Conservation (phyloP, 2,888 invertebrate genomes). For the Piscicola geometra region DNA sequence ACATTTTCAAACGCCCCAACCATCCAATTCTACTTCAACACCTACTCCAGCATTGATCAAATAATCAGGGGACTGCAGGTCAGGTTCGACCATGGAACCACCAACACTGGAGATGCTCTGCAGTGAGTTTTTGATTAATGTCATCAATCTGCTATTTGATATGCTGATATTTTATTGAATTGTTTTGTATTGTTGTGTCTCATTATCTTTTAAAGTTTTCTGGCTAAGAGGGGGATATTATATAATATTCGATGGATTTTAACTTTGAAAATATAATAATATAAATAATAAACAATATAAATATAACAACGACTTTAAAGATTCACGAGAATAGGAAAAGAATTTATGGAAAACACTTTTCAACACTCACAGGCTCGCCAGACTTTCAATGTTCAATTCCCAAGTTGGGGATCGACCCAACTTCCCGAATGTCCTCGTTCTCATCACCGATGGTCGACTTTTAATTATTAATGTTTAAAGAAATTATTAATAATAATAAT, state of each 20-base stretch:
- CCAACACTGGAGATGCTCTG: conserved; percentile 30
- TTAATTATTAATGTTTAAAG: background rate
- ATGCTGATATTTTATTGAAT: background rate
- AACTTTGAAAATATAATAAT: no score
- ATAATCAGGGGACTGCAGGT: conserved; percentile 45
- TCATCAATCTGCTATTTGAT: no score
- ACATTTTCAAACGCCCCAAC: conserved; percentile 39
- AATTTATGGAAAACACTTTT: no score
- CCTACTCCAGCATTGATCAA: conserved; percentile 43
- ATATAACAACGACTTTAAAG: no score
- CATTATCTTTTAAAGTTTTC: no score
- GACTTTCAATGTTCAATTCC: conserved; percentile 32
- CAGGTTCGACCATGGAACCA: conserved; percentile 19
- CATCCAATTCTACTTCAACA: conserved; percentile 48
- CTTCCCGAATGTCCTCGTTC: conserved; percentile 27
- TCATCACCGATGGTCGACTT: conserved; percentile 44
- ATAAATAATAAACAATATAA: no score
- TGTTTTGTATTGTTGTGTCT: background rate
- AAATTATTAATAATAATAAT: no score
- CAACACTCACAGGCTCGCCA: conserved; percentile 31
- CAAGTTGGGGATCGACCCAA: conserved; percentile 31
- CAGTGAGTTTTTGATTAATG: background rate
- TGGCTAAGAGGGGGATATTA: no score
- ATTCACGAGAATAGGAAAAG: no score
- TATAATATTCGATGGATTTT: no score